phyloP scores from a whole-genome alignment of 2,888 invertebrate species.

The Heliothis peltigera region DNA sequence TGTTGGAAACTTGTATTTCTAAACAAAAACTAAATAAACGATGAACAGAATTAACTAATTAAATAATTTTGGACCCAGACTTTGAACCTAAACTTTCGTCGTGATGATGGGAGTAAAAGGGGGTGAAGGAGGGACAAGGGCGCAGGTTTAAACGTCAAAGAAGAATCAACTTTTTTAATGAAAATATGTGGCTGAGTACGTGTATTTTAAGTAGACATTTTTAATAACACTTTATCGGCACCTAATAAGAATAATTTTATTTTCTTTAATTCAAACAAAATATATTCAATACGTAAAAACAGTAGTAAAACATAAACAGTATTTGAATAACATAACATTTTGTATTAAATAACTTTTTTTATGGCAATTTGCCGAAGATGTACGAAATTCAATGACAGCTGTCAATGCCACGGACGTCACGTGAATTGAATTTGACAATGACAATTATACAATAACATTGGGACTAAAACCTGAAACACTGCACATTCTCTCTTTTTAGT shows the following conservation, averaged over 20 bases:
- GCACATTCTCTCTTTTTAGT: not conserved
- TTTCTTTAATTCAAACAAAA: too few relatives aligned
- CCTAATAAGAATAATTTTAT: too few relatives aligned
- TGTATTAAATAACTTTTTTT: too few relatives aligned
- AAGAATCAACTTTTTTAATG: constrained; percentile 1
- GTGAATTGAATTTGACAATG: not conserved
- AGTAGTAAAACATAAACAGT: too few relatives aligned
- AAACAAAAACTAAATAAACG: constrained; percentile 61
- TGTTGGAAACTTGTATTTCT: constrained; percentile 65
- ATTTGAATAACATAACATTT: too few relatives aligned
- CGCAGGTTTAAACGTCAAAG: constrained; percentile 35
- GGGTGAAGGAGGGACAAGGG: constrained; percentile 62
- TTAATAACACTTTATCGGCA: not conserved
- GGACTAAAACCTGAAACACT: not conserved
- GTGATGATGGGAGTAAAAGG: constrained; percentile 67
- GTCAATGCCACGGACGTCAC: too few relatives aligned
- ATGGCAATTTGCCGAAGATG: too few relatives aligned
- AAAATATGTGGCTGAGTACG: not conserved
- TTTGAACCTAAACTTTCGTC: constrained; percentile 89
- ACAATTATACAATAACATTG: not conserved
- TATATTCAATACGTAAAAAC: too few relatives aligned
- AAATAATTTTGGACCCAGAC: constrained; percentile 83
- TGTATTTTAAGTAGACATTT: not conserved
- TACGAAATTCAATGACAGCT: too few relatives aligned
- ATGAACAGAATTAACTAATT: constrained; percentile 65